These are phyloP conservation scores for Xenopus laevis DNA, from an alignment of 2,113 vertebrate genomes.

Conservation along the genomic window DNA sequence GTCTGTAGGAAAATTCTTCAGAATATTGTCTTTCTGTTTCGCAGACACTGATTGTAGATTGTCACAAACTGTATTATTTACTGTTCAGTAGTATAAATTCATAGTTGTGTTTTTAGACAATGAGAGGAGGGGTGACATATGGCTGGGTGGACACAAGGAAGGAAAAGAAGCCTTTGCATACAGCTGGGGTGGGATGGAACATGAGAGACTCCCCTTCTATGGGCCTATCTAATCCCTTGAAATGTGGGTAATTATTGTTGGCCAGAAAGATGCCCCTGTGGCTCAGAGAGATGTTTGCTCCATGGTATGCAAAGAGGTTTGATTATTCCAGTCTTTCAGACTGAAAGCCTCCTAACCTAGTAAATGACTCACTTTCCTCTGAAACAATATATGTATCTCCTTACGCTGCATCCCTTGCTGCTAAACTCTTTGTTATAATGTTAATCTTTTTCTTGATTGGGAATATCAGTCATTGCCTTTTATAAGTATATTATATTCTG, in stretches of 20 bases:
- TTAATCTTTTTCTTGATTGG: too few species aligned
- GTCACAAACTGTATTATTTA: slow-evolving; percentile 16
- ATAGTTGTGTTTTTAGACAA: not conserved
- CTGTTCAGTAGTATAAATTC: slow-evolving; percentile 9
- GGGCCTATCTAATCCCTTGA: slow-evolving; percentile 18
- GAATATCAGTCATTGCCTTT: too few species aligned
- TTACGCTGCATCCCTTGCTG: too few species aligned
- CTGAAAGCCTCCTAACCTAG: slow-evolving; percentile 5
- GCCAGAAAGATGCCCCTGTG: slow-evolving; percentile 28
- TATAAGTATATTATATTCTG: too few species aligned
- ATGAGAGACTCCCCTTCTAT: slow-evolving; percentile 21
- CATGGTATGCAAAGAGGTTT: slow-evolving; percentile 9
- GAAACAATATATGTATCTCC: not conserved
- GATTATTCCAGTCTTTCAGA: not conserved
- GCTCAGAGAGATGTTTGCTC: slow-evolving; percentile 29
- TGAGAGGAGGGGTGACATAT: slow-evolving; percentile 11
- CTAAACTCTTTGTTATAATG: too few species aligned
- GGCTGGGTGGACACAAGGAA: not conserved
- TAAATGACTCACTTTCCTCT: slow-evolving; percentile 14
- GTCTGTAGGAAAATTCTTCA: not conserved
- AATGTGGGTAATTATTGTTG: slow-evolving; percentile 27
- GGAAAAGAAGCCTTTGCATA: slow-evolving; percentile 5
- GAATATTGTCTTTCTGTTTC: not conserved
- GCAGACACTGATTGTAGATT: slow-evolving; percentile 6
- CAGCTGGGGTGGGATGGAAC: slow-evolving; percentile 35